Evolutionary conservation across 2,888 invertebrate species (phyloP).

Genomic region (Cheilosia impressa): DNA sequence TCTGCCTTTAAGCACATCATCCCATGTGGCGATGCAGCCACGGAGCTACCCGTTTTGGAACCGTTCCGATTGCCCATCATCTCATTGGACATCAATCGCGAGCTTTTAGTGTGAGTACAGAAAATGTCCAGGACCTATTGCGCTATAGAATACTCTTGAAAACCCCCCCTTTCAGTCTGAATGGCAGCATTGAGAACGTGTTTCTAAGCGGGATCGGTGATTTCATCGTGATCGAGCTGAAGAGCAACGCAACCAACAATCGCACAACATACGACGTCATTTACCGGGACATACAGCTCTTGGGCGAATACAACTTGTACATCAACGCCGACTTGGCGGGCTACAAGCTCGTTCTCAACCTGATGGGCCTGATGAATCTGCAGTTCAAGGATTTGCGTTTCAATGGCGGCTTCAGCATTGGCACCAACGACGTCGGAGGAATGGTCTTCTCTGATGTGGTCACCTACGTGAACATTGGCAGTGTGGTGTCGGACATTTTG

Average conservation of each 20-base stretch:
- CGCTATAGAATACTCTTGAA: not conserved
- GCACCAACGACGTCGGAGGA: slow-evolving; percentile 44
- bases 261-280: slow-evolving; percentile 76
- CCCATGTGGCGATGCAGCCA: slow-evolving; percentile 78
- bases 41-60: slow-evolving; percentile 77
- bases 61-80: slow-evolving; percentile 65
- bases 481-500: slow-evolving; percentile 76
- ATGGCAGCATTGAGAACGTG: slow-evolving; percentile 77
- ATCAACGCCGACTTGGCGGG: slow-evolving; percentile 40
- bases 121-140: no score
- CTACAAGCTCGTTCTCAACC: slow-evolving; percentile 39
- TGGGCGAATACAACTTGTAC: slow-evolving; percentile 71
- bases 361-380: slow-evolving; percentile 35
- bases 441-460: slow-evolving; percentile 76
- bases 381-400: slow-evolving; percentile 20
- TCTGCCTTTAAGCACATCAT: slow-evolving; percentile 77
- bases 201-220: slow-evolving; percentile 76
- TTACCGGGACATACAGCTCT: slow-evolving; percentile 75
- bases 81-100: slow-evolving; percentile 20
- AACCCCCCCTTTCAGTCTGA: slow-evolving; percentile 32
- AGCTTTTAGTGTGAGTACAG: slow-evolving; percentile 24
- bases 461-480: slow-evolving; percentile 76
- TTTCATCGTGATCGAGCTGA: slow-evolving; percentile 74
- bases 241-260: slow-evolving; percentile 71
- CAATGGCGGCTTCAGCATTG: slow-evolving; percentile 19